These are phyloP conservation scores for Columba janthina DNA, from an alignment of 2,113 vertebrate species.

Conservation along the genomic window DNA sequence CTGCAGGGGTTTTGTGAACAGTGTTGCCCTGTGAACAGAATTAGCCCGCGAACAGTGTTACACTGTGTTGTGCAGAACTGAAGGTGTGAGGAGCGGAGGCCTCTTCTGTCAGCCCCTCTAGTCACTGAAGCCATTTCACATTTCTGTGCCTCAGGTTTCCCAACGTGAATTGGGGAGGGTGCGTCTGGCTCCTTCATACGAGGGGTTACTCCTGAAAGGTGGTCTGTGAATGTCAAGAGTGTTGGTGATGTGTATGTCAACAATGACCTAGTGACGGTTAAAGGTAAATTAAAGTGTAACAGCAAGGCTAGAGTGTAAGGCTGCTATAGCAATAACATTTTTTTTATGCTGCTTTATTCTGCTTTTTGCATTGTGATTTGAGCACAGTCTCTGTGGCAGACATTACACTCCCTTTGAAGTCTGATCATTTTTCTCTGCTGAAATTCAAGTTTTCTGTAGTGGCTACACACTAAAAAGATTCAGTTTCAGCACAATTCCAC, in stretches of 20 bases:
- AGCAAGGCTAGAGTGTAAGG: not conserved
- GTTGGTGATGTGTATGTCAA: not conserved
- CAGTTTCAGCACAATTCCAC: slow-evolving; percentile 62
- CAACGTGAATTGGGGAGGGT: fast-evolving
- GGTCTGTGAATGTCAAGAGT: fast-evolving
- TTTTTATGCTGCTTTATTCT: slow-evolving; percentile 21
- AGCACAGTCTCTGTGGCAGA: slow-evolving; percentile 6
- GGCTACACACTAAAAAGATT: slow-evolving; percentile 51
- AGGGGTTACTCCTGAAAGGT: not conserved
- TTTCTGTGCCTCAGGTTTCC: not conserved
- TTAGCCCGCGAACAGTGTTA: not conserved
- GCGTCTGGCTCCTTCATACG: not conserved
- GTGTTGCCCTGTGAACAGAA: no score
- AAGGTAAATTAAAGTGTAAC: not conserved
- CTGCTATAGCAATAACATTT: not conserved
- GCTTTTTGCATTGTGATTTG: slow-evolving; percentile 14
- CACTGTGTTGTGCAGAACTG: not conserved
- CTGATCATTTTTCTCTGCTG: slow-evolving; percentile 54
- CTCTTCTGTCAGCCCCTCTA: fast-evolving
- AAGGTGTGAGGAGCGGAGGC: not conserved
- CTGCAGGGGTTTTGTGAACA: not conserved
- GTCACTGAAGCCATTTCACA: not conserved
- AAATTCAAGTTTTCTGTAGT: slow-evolving; percentile 53
- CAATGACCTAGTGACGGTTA: not conserved
- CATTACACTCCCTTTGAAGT: slow-evolving; percentile 59